Evolutionary conservation across 2,113 vertebrate species (phyloP).

Genomic region (Cinclus mexicanus): DNA sequence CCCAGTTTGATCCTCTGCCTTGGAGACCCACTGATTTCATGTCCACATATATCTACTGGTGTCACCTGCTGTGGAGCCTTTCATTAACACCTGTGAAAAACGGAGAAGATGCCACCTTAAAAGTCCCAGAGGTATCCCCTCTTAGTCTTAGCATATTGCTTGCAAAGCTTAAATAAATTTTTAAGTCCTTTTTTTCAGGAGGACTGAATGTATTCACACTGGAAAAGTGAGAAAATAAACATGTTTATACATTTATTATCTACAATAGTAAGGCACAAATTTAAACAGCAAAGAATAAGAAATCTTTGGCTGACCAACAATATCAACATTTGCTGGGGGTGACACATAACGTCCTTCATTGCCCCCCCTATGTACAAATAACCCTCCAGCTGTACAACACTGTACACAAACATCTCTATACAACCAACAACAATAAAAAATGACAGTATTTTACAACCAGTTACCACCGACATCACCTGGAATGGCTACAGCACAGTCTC

Average conservation of each 20-base stretch:
- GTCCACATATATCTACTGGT: not conserved
- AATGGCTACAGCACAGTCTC: constrained; percentile 48
- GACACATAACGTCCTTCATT: not conserved
- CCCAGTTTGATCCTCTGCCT: not conserved
- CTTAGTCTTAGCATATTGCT: not conserved
- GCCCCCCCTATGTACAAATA: constrained; percentile 52
- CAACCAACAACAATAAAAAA: constrained; percentile 17
- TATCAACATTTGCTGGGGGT: constrained; percentile 48
- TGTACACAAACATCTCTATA: constrained; percentile 44
- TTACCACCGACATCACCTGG: constrained; percentile 12
- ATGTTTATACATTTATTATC: constrained; percentile 79
- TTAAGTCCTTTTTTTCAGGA: not conserved
- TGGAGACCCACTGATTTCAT: not conserved
- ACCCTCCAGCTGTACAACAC: constrained; percentile 42
- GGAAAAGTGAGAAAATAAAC: constrained; percentile 32
- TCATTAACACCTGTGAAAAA: not conserved
- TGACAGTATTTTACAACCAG: constrained; percentile 48
- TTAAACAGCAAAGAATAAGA: constrained; percentile 78
- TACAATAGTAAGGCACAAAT: constrained; percentile 83
- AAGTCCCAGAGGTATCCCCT: not conserved
- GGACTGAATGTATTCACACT: constrained; percentile 14
- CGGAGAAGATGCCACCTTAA: not conserved
- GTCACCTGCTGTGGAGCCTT: not conserved
- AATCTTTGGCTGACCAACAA: constrained; percentile 78
- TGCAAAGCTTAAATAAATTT: not conserved